phyloP scores from a whole-genome alignment of 2,797 vertebrate species.

The Scolopax rusticola region DNA sequence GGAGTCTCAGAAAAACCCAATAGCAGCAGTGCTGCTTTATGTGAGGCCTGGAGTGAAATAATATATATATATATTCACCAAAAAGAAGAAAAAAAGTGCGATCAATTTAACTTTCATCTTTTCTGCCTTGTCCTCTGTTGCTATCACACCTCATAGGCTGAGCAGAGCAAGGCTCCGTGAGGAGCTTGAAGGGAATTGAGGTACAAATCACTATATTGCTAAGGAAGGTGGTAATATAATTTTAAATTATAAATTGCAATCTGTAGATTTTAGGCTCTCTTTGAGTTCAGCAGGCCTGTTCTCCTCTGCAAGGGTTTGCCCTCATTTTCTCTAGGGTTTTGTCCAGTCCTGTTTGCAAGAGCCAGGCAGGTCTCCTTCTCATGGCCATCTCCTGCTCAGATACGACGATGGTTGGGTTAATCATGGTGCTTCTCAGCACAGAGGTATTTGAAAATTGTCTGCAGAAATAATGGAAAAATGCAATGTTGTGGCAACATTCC shows the following conservation, averaged over 20 bases:
- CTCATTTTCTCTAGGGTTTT: background rate
- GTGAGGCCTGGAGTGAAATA: constrained; percentile 40
- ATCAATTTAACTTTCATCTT: constrained; percentile 37
- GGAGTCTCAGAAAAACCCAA: constrained; percentile 48
- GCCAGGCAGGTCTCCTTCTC: background rate
- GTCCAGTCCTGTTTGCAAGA: background rate
- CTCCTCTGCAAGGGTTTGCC: background rate
- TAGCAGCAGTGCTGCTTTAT: constrained; percentile 51
- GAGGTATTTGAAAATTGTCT: background rate
- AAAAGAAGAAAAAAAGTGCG: background rate
- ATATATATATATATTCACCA: background rate
- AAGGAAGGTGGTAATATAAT: background rate
- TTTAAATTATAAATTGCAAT: background rate
- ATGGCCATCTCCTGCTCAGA: background rate
- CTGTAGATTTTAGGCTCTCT: background rate
- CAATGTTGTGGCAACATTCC: background rate
- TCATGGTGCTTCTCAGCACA: background rate
- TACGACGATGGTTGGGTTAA: background rate
- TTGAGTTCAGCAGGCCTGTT: background rate
- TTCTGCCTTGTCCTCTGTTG: background rate
- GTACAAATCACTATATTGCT: background rate
- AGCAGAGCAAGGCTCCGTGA: background rate
- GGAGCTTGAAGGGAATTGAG: background rate
- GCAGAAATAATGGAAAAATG: background rate
- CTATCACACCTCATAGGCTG: background rate